Base-by-base conservation (phyloP, 1,140 invertebrate genomes). In the Drosophila grimshawi region DNA sequence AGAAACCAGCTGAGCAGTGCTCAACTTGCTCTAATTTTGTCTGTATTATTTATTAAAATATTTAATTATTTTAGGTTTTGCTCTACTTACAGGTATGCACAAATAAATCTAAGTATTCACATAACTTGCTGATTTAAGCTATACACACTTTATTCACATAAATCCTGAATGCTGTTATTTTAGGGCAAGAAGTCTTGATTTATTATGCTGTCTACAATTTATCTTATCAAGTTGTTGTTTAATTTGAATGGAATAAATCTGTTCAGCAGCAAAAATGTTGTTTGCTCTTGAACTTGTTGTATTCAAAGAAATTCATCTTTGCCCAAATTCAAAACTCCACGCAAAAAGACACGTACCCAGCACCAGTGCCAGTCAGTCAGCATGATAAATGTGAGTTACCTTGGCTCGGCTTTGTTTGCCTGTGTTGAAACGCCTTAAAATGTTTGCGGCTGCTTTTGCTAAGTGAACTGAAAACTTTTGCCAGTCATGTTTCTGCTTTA, bases 351-450 rank as follows among this genome's bases (percentile, higher is more conserved):
- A 57, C 55, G 5, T 39, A 43, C 19, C 29, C 55, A 57, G 19
- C 5, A 27, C 35, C 5, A 48, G 1, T 29, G 5, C 48, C 62
- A 71, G 35, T 39, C 43, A 66, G 53, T 59, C 70, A 39, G 70
- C 59, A 82, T 82, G 80, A 83, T 79, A 83, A 83, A 83, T 80
- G 76, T 41, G 76, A 79, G 46, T 76, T 85, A 68, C 51, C 63
- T 76, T 1, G 19, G 19, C 19, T 83, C 57, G 55, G 67, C 59
- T 76, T 85, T 76, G 59, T 62, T 52, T 52, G 53, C 37, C 43
- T 70, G 59, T 51, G 46, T 59, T 72, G 69, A 67, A 67, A 65
- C 52, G 63, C 70, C 64, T 53, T 60, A 60, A 73, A 73, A 73
- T 73, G 53, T 67, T 59, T 72, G 69, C 55, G 69, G 69, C 53